Evolutionary conservation across 2,888 invertebrate genomes (phyloP), one percentile per base, ranked within the genome.

Genomic region (Philereme vetulata): DNA sequence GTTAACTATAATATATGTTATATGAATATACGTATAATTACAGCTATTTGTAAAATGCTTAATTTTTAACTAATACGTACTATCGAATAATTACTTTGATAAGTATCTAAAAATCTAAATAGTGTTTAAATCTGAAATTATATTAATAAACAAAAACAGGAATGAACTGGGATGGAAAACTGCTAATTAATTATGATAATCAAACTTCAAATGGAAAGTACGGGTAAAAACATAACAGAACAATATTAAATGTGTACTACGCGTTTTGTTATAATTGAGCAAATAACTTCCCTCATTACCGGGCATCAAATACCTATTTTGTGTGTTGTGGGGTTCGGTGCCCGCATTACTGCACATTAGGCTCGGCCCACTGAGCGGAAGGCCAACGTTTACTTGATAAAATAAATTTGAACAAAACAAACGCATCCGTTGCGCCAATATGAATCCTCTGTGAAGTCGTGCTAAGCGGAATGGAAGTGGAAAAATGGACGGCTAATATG

Each of bases 341-440:
- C 86, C 83, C 86, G 86, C 86, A 89, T 87, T 85, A 85, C 85
- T 80, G 76, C 83, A 81, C 72, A 83, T 90, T 91, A 88, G 67
- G 68, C 81, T 67, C 90, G 72, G 79, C 69, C 80, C 90, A 90
- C 65, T 91, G 91, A 76, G 85, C 80, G 79, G 86, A 85, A 86
- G 79, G 77, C 89, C 85, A 82, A 82, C 86, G 84, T 88, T 90
- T 89, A 90, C 89, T 91, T 89, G 90, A 92, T 91, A 90, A 91
- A 91, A 92, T 92, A 90, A 89, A 90, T 90, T 89, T 86, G 86
- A 85, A 88, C 88, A 88, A 89, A 90, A 91, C 90, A 90, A 90
- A 90, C 88, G 87, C 88, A 90, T 84, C 85, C 84, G 74, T 71
- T 83, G 85, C 82, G 85, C 87, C 88, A 87, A 88, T 90, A 90